Percentiles rank a stretch among this genome's conserved stretches.
These are phyloP conservation scores for Lypha dubia DNA, from an alignment of 2,888 invertebrate genomes.

Conservation along the genomic window DNA sequence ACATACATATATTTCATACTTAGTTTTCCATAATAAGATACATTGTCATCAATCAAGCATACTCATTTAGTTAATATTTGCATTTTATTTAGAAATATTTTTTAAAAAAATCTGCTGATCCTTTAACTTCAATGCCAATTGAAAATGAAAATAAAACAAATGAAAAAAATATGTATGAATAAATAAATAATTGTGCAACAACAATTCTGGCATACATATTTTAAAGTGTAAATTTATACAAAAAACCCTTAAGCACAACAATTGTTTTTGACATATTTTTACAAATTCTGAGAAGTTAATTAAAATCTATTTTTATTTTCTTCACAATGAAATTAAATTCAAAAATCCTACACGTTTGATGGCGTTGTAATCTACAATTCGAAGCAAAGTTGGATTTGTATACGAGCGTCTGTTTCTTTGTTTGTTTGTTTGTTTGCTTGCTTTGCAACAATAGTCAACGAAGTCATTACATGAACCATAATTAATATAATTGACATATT, in stretches of 20 bases:
- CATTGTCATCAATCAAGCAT: too few species aligned
- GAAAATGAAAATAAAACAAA: not conserved
- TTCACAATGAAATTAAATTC: constrained; percentile 19
- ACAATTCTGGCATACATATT: not conserved
- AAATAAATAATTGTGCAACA: constrained; percentile 11
- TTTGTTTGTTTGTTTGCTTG: constrained; percentile 28
- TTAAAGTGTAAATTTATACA: constrained; percentile 14
- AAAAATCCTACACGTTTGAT: constrained; percentile 62
- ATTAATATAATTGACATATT: constrained; percentile 83
- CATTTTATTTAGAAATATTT: not conserved
- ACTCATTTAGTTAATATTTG: not conserved
- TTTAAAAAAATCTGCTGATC: not conserved
- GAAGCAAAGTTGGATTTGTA: constrained; percentile 47
- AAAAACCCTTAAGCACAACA: constrained; percentile 21
- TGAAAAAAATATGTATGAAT: too few species aligned
- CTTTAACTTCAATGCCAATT: not conserved
- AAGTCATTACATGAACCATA: constrained; percentile 75
- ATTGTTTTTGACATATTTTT: constrained; percentile 50
- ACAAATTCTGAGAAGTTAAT: constrained; percentile 65
- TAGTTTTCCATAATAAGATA: too few species aligned
- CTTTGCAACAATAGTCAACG: constrained; percentile 52
- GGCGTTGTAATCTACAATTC: constrained; percentile 36
- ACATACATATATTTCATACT: too few species aligned
- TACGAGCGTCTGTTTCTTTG: too few species aligned
- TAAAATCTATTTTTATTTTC: not conserved